phyloP scores from a whole-genome alignment of 2,797 vertebrate genomes.

The Enteromius fasciolatus region DNA sequence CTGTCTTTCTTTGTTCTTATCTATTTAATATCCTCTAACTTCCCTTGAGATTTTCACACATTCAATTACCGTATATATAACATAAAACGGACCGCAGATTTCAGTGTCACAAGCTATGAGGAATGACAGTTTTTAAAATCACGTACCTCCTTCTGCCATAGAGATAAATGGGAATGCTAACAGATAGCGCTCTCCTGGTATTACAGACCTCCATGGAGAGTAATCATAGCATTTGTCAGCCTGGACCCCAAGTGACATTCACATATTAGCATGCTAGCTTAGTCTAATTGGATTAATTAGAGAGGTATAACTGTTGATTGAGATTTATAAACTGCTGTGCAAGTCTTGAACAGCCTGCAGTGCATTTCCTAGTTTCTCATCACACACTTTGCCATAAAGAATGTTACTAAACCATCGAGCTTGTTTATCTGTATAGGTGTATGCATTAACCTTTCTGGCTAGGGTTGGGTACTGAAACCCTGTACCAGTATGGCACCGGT shows the following conservation, averaged over 20 bases:
- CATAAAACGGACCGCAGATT: not conserved
- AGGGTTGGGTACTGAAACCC: no score
- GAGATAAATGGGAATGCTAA: not conserved
- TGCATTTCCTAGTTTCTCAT: not conserved
- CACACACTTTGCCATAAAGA: not conserved
- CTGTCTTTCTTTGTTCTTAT: not conserved
- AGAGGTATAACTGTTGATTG: conserved; percentile 27
- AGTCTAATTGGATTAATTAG: conserved; percentile 34
- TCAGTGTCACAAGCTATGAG: not conserved
- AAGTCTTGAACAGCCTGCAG: not conserved
- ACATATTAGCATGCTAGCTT: conserved; percentile 25
- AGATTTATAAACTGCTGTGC: conserved; percentile 29
- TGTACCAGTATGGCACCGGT: no score
- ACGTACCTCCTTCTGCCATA: not conserved
- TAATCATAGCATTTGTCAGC: conserved; percentile 34
- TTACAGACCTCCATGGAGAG: not conserved
- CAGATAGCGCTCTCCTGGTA: not conserved
- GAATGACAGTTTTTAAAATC: not conserved
- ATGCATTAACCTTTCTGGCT: not conserved
- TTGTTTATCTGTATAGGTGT: not conserved
- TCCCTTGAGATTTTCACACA: not conserved
- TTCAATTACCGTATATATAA: not conserved
- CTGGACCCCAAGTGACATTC: conserved; percentile 32
- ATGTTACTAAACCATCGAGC: not conserved
- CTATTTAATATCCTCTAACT: not conserved